A percentile compares a stretch with the other conserved stretches of the same genome.
These are phyloP conservation scores for Vicugna pacos DNA, from an alignment of 2,113 vertebrate species.

Conservation along the genomic window DNA sequence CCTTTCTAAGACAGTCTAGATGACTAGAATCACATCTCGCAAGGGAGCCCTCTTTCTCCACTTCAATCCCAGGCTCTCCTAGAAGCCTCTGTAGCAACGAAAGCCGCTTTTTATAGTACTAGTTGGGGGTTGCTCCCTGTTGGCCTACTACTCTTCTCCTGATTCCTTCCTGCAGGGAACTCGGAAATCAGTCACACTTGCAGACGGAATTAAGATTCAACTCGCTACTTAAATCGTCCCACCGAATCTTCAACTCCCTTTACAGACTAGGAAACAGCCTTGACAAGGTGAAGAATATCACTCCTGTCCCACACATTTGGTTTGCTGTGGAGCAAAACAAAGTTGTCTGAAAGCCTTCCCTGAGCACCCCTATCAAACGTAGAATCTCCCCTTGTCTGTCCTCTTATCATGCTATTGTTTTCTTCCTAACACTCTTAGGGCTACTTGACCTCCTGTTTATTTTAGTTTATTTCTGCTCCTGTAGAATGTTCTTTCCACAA, in stretches of 20 bases:
- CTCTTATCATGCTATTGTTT: background rate
- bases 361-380: background rate
- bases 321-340: background rate
- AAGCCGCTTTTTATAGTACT: background rate
- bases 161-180: background rate
- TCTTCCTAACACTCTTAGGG: background rate
- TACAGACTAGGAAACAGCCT: background rate
- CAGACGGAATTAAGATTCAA: background rate
- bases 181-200: background rate
- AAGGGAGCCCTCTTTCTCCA: background rate
- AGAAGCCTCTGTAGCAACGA: background rate
- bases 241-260: background rate
- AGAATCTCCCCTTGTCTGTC: background rate
- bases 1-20: fast-evolving
- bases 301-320: background rate
- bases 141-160: background rate
- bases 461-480: background rate
- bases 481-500: background rate
- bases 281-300: background rate
- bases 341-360: background rate
- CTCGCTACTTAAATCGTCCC: background rate
- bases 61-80: background rate
- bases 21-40: background rate
- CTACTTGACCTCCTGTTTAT: background rate
- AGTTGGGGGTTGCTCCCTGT: background rate